These are phyloP conservation scores for Zaprionus nigranus DNA, from an alignment of 1,140 invertebrate species.

Conservation along the genomic window DNA sequence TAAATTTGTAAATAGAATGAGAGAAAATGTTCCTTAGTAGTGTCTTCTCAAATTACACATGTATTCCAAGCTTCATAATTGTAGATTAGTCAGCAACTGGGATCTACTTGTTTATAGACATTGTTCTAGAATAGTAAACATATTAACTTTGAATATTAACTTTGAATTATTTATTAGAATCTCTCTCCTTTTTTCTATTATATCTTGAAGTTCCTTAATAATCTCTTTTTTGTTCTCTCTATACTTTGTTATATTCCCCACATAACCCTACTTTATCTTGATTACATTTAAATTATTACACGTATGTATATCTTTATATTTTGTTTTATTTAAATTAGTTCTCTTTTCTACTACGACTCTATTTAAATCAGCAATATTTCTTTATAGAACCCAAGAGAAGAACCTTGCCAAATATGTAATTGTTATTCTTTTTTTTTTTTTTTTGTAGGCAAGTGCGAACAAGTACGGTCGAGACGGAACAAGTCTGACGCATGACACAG, in stretches of 20 bases:
- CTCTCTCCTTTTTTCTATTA: no score
- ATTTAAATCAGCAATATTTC: background rate
- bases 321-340: no score
- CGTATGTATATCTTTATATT: no score
- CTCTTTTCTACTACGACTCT: no score
- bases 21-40: background rate
- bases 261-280: no score
- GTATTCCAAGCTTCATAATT: background rate
- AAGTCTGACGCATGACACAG: background rate
- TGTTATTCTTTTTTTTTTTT: background rate
- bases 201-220: no score
- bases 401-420: background rate
- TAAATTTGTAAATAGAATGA: no score
- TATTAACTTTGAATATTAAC: background rate
- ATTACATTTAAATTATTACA: no score
- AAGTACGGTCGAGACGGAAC: constrained; percentile 1
- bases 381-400: background rate
- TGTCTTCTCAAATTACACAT: background rate
- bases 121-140: background rate
- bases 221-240: no score
- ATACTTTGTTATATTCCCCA: no score
- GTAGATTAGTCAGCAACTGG: background rate
- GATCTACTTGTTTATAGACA: background rate
- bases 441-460: background rate
- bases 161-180: no score